Evolutionary conservation across 2,113 vertebrate genomes (phyloP), one percentile per base, ranked within the genome.

Genomic region (Pterophyllum scalare): DNA sequence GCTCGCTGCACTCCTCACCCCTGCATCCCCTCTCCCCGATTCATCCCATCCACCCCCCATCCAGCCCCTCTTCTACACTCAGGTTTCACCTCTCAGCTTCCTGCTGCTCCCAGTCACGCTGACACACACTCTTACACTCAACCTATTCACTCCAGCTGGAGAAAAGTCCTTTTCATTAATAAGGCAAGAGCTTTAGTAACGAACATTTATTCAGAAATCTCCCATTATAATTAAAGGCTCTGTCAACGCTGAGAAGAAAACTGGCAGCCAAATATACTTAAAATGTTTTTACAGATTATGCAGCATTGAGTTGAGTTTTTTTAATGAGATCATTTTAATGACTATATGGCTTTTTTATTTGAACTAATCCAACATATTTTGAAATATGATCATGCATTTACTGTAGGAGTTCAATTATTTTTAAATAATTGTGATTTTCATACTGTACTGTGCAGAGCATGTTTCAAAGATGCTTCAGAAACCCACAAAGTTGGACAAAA

Each of bases 41-140:
- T 49, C n/a, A 59, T 20, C 77, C 64, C 64, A 22, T 11, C 46
- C 77, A 59, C n/a, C 40, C 35, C 35, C 35, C 35, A 70, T 40
- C 52, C 81, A 80, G 35, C 31, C 83, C 80, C 82, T 85, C 82
- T 81, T 80, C 54, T 22, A 74, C 82, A 77, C 94, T 94, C 93
- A 88, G 79, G 79, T 94, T 93, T 93, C 93, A 91, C 61, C 86
- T 77, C 89, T 88, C 91, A 79, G 84, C 88, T 93, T 93, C 84
- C 90, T 87, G 88, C 81, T 82, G 88, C 90, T 88, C 80, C 79
- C 83, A 89, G 84, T 86, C 89, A 84, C 79, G 40, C 90, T 86
- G 75, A 93, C 89, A 91, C 87, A 93, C 87, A 82, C 87, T 77
- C 83, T 88, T 77, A 89, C 80, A 82, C 87, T 90, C 90, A 91